Conservation (phyloP, 2,113 vertebrate species). For the Callospermophilus lateralis region DNA sequence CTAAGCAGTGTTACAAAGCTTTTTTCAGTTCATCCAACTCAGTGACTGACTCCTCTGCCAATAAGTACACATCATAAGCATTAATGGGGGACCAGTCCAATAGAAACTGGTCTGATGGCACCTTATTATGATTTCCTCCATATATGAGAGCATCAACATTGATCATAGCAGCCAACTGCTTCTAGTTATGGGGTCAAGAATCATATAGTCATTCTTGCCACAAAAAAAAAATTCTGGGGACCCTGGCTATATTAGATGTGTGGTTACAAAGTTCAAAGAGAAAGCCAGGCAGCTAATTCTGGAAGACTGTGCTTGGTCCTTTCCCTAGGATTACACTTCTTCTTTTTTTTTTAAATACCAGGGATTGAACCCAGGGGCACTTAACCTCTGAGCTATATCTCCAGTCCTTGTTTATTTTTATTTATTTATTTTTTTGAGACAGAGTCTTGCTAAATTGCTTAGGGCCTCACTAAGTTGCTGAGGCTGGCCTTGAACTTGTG, state of each 20-base stretch:
- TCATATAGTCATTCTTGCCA: slow-evolving; percentile 47
- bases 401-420: too few relatives aligned
- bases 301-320: slow-evolving; percentile 32
- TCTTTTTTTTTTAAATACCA: too few relatives aligned
- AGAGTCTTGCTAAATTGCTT: too few relatives aligned
- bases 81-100: slow-evolving; percentile 7
- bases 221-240: slow-evolving; percentile 32
- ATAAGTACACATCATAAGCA: slow-evolving; percentile 52
- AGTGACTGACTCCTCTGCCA: slow-evolving; percentile 55
- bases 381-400: too few relatives aligned
- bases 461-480: too few relatives aligned
- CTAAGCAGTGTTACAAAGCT: slow-evolving; percentile 55
- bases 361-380: too few relatives aligned
- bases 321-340: not conserved
- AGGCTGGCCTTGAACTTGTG: too few relatives aligned
- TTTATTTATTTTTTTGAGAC: too few relatives aligned
- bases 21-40: slow-evolving; percentile 61
- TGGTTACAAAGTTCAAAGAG: slow-evolving; percentile 47
- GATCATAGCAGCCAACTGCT: slow-evolving; percentile 26
- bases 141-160: slow-evolving; percentile 33
- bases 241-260: slow-evolving; percentile 21
- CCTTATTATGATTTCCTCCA: slow-evolving; percentile 31
- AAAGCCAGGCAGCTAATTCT: slow-evolving; percentile 52
- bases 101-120: slow-evolving; percentile 33
- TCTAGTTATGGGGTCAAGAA: slow-evolving; percentile 47